Conservation (phyloP, 2,797 vertebrate genomes). For the Ispidina lecontei region DNA sequence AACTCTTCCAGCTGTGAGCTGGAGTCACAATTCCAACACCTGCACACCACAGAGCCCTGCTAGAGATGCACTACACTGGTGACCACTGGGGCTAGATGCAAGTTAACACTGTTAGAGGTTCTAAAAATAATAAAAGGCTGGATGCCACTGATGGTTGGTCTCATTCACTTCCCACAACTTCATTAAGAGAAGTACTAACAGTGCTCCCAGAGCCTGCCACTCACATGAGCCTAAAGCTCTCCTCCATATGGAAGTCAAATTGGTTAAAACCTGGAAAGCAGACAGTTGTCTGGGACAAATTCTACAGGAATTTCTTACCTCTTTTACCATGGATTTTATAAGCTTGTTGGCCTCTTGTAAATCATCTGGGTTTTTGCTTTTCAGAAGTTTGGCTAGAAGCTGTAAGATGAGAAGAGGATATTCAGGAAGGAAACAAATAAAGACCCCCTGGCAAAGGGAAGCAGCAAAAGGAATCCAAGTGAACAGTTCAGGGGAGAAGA, state of each 20-base stretch:
- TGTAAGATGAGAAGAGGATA: slow-evolving; percentile 59
- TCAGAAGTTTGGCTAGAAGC: slow-evolving; percentile 90
- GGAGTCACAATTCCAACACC: background rate
- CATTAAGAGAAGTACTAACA: background rate
- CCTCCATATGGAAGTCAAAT: background rate
- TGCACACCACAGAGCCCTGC: background rate
- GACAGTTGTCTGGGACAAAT: background rate
- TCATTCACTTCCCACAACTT: background rate
- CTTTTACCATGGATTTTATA: slow-evolving; percentile 97
- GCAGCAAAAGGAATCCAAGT: background rate
- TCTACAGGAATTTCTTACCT: slow-evolving; percentile 79
- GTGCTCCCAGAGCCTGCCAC: background rate
- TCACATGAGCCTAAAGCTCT: background rate
- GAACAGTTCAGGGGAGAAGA: background rate
- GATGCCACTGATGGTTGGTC: background rate
- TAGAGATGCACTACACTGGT: background rate
- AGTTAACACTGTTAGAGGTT: background rate
- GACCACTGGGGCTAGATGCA: background rate
- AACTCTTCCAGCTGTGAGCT: background rate
- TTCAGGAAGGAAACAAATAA: background rate
- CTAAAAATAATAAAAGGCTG: background rate
- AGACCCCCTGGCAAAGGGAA: background rate
- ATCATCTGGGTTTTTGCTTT: slow-evolving; percentile 95
- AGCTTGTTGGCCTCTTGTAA: slow-evolving; percentile 94
- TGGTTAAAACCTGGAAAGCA: background rate